Percentiles rank a stretch among this genome's conserved stretches.
Evolutionary conservation across 2,797 vertebrate species (phyloP).

Genomic region (Dendrocincla fuliginosa): DNA sequence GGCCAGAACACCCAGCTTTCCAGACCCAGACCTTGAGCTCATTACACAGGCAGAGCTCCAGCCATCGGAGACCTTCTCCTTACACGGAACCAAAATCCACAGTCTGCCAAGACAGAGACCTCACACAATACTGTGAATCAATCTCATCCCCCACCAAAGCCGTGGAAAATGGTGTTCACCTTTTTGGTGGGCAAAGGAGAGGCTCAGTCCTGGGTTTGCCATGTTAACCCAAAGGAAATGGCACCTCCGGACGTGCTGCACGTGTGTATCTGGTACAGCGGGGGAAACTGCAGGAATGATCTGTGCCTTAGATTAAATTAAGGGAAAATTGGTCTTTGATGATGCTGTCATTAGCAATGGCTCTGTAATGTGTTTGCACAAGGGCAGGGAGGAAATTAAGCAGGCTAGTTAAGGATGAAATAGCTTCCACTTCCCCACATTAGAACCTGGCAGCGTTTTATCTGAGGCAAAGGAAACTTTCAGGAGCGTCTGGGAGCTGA

Average conservation of each 20-base stretch:
- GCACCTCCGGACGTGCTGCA: background rate
- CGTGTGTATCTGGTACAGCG: rapidly evolving
- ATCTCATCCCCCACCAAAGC: background rate
- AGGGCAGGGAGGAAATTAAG: background rate
- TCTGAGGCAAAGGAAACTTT: background rate
- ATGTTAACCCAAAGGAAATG: rapidly evolving
- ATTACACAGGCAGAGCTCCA: background rate
- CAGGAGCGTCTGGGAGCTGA: background rate
- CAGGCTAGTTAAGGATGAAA: background rate
- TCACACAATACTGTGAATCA: background rate
- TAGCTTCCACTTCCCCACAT: background rate
- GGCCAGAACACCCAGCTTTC: background rate
- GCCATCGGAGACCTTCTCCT: background rate
- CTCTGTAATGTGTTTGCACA: background rate
- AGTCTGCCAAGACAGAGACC: background rate
- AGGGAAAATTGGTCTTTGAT: background rate
- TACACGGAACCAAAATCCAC: background rate
- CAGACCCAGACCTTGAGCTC: background rate
- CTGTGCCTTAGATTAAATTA: background rate
- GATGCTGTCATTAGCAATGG: background rate
- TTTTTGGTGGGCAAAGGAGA: background rate
- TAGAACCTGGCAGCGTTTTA: background rate
- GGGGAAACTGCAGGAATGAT: background rate
- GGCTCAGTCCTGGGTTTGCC: background rate
- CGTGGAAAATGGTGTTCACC: background rate